Percentiles rank a stretch among this genome's conserved stretches.
These are phyloP conservation scores for Pan troglodytes DNA, from an alignment of 2,113 vertebrate genomes.

Conservation along the genomic window NHGRI_mPanTro3-v2.1_pri NC_072409.2:63120001-63120500, in stretches of 20 bases:
- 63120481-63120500: neutral
- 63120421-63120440: neutral
- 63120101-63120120: conserved; percentile 4
- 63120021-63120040: neutral
- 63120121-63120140: neutral
- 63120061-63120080: neutral
- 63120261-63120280: neutral
- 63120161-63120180: neutral
- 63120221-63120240: neutral
- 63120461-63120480: neutral
- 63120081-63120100: neutral
- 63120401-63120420: neutral
- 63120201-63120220: neutral
- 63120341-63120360: conserved; percentile 17
- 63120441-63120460: neutral
- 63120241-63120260: neutral
- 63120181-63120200: neutral
- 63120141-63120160: neutral
- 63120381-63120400: neutral
- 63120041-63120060: neutral
- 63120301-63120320: conserved; percentile 14
- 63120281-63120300: neutral
- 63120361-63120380: neutral
- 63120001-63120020: neutral
- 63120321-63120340: conserved; percentile 46